phyloP scores from a whole-genome alignment of 1,140 invertebrate genomes.

The Hylyphantes graminicola region DNA sequence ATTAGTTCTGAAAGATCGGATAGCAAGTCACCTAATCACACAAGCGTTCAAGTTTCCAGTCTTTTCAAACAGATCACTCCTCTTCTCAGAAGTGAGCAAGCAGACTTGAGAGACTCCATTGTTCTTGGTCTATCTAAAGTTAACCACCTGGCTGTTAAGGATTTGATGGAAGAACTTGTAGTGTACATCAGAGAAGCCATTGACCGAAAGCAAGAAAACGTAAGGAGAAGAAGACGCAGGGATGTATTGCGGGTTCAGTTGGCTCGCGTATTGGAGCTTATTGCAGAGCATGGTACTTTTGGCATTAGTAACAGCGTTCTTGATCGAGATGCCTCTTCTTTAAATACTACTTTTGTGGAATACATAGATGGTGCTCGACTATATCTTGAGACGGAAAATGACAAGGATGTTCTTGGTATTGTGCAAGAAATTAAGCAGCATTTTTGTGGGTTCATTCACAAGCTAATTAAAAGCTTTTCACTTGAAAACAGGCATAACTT shows the following conservation, averaged over 20 bases:
- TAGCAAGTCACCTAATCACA: slow-evolving; percentile 64
- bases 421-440: slow-evolving; percentile 87
- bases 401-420: slow-evolving; percentile 80
- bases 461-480: slow-evolving; percentile 92
- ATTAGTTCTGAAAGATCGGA: slow-evolving; percentile 82
- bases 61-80: slow-evolving; percentile 93
- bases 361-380: slow-evolving; percentile 94
- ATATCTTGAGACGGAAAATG: slow-evolving; percentile 88
- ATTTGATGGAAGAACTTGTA: slow-evolving; percentile 95
- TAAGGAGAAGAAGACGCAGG: slow-evolving; percentile 85
- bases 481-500: slow-evolving; percentile 88
- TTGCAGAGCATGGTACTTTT: slow-evolving; percentile 93
- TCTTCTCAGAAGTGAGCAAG: slow-evolving; percentile 85
- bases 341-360: slow-evolving; percentile 90
- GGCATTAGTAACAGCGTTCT: slow-evolving; percentile 85
- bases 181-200: slow-evolving; percentile 92
- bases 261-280: slow-evolving; percentile 89
- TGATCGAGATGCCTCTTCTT: slow-evolving; percentile 82
- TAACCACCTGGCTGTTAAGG: slow-evolving; percentile 75
- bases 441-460: slow-evolving; percentile 93
- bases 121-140: slow-evolving; percentile 93
- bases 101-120: slow-evolving; percentile 91
- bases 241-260: slow-evolving; percentile 93
- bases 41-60: slow-evolving; percentile 78
- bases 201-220: slow-evolving; percentile 98